Conservation (phyloP, 2,888 invertebrate genomes). For the Monoplex corrugatus region DNA sequence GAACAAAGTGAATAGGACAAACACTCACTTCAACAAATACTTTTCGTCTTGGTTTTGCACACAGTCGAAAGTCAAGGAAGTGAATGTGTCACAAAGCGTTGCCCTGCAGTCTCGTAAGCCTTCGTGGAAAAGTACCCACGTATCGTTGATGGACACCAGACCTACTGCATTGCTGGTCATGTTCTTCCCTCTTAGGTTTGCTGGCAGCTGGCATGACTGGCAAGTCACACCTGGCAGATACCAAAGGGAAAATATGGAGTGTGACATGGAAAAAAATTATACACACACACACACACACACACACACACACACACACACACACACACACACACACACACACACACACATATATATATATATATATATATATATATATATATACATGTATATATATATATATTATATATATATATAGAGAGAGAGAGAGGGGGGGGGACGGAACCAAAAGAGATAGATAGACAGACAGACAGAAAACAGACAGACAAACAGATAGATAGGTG, state of each 20-base stretch:
- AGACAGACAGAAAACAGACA: no score
- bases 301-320: background rate
- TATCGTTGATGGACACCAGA: background rate
- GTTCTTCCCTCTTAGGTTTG: background rate
- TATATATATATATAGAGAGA: no score
- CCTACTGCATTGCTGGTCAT: constrained; percentile 9
- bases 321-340: background rate
- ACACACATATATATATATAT: background rate
- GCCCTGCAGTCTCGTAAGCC: background rate
- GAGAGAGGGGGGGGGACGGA: no score
- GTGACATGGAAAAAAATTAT: no score
- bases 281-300: background rate
- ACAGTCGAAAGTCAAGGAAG: background rate
- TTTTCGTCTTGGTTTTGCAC: background rate
- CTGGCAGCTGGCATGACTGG: background rate
- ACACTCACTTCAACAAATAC: background rate
- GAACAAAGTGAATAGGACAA: background rate
- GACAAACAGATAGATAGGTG: no score
- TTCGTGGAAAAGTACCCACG: background rate
- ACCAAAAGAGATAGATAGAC: no score
- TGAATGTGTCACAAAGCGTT: background rate
- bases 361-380: background rate
- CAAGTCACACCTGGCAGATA: background rate
- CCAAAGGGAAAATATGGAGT: no score
- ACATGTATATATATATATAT: background rate